Conservation (phyloP, 2,797 vertebrate species). For the Ambastaia sidthimunki region DNA sequence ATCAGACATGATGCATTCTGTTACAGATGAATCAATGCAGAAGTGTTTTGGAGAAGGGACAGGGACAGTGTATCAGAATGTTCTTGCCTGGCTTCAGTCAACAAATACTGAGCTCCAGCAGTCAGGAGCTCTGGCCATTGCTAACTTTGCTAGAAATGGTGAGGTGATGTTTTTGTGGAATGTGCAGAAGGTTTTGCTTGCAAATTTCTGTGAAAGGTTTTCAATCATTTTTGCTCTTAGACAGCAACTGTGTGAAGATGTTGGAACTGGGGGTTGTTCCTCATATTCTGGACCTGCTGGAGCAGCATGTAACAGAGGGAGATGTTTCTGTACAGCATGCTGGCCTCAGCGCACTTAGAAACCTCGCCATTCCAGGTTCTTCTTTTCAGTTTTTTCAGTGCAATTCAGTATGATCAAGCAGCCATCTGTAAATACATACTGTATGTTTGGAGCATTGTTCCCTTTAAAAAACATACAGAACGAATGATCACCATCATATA, state of each 20-base stretch:
- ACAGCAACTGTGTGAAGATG: conserved; percentile 87
- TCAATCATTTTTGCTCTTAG: conserved; percentile 63
- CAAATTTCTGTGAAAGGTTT: background rate
- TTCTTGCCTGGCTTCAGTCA: conserved; percentile 76
- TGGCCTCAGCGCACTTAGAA: conserved; percentile 87
- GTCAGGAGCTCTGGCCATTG: conserved; percentile 72
- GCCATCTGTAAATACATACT: background rate
- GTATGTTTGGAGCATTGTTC: background rate
- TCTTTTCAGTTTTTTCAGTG: background rate
- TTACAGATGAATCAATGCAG: conserved; percentile 79
- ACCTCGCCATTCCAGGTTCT: conserved; percentile 88
- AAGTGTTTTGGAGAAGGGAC: conserved; percentile 78
- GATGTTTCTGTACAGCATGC: conserved; percentile 88
- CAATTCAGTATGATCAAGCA: background rate
- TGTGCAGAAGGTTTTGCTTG: background rate
- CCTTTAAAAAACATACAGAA: background rate
- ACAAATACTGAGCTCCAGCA: conserved; percentile 78
- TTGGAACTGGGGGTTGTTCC: conserved; percentile 86
- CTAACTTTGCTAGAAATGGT: conserved; percentile 82
- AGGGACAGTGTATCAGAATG: conserved; percentile 75
- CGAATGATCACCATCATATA: background rate
- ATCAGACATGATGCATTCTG: conserved; percentile 11
- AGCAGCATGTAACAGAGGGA: conserved; percentile 81
- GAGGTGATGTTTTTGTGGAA: conserved; percentile 21
- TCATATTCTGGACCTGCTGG: conserved; percentile 85